Base-by-base conservation (phyloP, 2,888 invertebrate genomes). In the Eupithecia tripunctaria region DNA sequence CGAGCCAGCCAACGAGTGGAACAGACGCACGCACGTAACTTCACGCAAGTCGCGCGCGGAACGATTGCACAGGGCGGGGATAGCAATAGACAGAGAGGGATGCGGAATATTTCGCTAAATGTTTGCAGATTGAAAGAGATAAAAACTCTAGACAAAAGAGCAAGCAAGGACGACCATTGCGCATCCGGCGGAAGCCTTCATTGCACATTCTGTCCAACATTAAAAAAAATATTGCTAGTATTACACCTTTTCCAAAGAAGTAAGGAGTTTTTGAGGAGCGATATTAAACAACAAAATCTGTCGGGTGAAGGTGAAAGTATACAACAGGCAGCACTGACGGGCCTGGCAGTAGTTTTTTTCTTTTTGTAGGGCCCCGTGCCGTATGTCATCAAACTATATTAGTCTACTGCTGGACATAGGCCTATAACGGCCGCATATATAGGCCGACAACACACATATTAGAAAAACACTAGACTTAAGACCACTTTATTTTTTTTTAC, bases 131-230 rank as follows among this genome's bases (percentile, higher is more conserved):
- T 74, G 83, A 90, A 78, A 82, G 77, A 81, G 89, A 90, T 80
- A 82, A 80, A 81, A 71, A 74, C 68, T 76, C 77, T 72, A 75
- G 75, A 83, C 84, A 81, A 84, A 85, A 82, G 88, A 85, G 80
- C 77, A 84, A 89, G 78, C 76, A 36, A 88, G 88, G 88, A 86
- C 77, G 80, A 81, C 10, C 83, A 63, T 62, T 60, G 12, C 56
- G 69, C 62, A 77, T 76, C 72, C 91, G 92, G 93, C 91, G 91
- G 89, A 91, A 88, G 85, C 84, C 75, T 77, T 77, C 77, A 65
- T 47, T 64, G 79, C 68, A 71, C 90, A 91, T 80, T 85, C 83
- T 81, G 81, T 75, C 86, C 91, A 92, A 90, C 86, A 85, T 87
- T 70, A 56, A 12, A 27, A 62, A 68, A 70, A 73, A 51, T n/a